These are phyloP conservation scores for Crossaster papposus DNA, from an alignment of 53 echinoderm and acorn worm species.

Conservation along the genomic window DNA sequence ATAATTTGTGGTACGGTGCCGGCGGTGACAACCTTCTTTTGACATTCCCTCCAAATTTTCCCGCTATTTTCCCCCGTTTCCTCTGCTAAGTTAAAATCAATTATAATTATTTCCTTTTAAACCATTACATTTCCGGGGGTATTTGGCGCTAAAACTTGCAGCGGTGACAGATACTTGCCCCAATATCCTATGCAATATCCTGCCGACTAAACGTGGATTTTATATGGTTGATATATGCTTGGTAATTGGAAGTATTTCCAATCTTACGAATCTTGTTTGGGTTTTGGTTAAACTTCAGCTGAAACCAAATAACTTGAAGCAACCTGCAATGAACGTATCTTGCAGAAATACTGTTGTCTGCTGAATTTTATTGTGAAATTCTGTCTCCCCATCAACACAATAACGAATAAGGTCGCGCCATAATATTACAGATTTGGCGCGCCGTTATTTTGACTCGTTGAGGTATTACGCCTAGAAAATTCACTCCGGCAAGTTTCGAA, in stretches of 20 bases:
- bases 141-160: slow-evolving; percentile 16
- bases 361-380: background rate
- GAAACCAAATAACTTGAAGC: no score
- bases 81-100: background rate
- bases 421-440: no score
- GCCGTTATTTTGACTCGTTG: no score
- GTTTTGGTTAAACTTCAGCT: background rate
- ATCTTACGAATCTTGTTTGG: background rate
- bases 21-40: background rate
- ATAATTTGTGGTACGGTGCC: background rate
- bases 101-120: slow-evolving; percentile 39
- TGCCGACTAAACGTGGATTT: background rate
- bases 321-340: no score
- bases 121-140: slow-evolving; percentile 8
- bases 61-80: slow-evolving; percentile 32
- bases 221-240: no score
- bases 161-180: background rate
- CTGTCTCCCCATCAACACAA: background rate
- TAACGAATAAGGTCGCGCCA: background rate
- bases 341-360: background rate
- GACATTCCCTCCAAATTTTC: slow-evolving; percentile 48
- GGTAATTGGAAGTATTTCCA: no score
- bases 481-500: background rate
- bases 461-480: background rate
- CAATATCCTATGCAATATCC: background rate